A percentile compares a stretch with the other conserved stretches of the same genome.
Conservation (phyloP, 2,113 vertebrate species). For the Oryzias curvinotus region DNA sequence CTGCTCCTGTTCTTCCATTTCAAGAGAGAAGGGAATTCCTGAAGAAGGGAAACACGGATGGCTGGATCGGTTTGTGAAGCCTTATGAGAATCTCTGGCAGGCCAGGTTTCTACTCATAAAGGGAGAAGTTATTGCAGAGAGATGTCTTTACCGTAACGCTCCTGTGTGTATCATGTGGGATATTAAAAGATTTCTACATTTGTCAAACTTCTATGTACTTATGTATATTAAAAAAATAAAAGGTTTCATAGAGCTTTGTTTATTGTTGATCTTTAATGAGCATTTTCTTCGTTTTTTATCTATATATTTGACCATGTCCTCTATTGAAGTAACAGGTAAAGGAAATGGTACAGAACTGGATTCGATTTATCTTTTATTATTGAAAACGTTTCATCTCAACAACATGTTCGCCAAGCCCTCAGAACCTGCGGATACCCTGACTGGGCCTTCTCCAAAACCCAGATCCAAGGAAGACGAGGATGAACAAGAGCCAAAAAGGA, state of each 20-base stretch:
- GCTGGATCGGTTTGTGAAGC: slow-evolving; percentile 30
- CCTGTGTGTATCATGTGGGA: slow-evolving; percentile 39
- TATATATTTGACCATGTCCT: no score
- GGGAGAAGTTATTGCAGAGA: slow-evolving; percentile 32
- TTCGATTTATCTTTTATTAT: no score
- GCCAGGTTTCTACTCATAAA: slow-evolving; percentile 68
- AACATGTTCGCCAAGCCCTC: no score
- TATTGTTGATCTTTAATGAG: background rate
- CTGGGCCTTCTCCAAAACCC: no score
- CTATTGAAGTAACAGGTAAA: no score
- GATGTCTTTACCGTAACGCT: slow-evolving; percentile 6
- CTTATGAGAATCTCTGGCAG: slow-evolving; percentile 71
- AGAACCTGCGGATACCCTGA: no score
- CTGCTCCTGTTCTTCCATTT: slow-evolving; percentile 5
- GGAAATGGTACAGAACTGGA: no score
- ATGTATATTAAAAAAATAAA: slow-evolving; percentile 68
- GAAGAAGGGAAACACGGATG: slow-evolving; percentile 23
- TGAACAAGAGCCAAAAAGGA: no score
- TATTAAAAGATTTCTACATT: slow-evolving; percentile 68
- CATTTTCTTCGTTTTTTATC: no score
- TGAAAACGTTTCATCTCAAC: no score
- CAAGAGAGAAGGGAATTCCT: slow-evolving; percentile 24
- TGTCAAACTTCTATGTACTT: slow-evolving; percentile 46
- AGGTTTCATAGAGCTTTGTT: no score
- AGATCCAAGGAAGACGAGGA: no score